Evolutionary conservation across 2,113 vertebrate species (phyloP).

Genomic region (Antennarius striatus): DNA sequence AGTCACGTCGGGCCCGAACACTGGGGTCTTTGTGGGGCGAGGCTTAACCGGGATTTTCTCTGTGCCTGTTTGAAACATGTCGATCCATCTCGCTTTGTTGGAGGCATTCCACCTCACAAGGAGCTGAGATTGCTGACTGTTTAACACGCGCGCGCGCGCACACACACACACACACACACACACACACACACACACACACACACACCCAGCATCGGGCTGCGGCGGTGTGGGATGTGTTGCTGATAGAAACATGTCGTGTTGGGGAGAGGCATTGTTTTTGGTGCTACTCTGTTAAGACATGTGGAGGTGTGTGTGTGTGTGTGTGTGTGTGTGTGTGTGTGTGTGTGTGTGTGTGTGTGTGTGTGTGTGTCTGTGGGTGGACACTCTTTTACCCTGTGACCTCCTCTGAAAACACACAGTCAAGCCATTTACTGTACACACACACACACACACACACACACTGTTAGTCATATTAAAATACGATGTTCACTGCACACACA

Average conservation of each 20-base stretch:
- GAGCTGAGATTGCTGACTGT: constrained; percentile 54
- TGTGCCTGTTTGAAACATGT: constrained; percentile 60
- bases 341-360: constrained; percentile 41
- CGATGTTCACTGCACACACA: constrained; percentile 11
- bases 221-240: constrained; percentile 58
- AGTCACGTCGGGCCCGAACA: constrained; percentile 55
- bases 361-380: constrained; percentile 33
- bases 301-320: constrained; percentile 53
- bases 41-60: constrained; percentile 54
- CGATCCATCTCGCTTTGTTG: constrained; percentile 49
- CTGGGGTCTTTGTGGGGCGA: constrained; percentile 68
- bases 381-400: constrained; percentile 51
- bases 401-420: constrained; percentile 47
- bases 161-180: too few species aligned
- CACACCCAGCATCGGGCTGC: constrained; percentile 13
- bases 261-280: constrained; percentile 55
- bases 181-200: too few species aligned
- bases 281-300: constrained; percentile 49
- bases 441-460: constrained; percentile 11
- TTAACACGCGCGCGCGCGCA: constrained; percentile 41
- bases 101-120: constrained; percentile 49
- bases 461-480: not conserved
- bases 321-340: constrained; percentile 43
- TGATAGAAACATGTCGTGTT: constrained; percentile 62
- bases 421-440: constrained; percentile 41